Percentiles rank a stretch among this genome's conserved stretches.
Conservation (phyloP, 2,797 vertebrate species). For the Myiotriccus ornatus region DNA sequence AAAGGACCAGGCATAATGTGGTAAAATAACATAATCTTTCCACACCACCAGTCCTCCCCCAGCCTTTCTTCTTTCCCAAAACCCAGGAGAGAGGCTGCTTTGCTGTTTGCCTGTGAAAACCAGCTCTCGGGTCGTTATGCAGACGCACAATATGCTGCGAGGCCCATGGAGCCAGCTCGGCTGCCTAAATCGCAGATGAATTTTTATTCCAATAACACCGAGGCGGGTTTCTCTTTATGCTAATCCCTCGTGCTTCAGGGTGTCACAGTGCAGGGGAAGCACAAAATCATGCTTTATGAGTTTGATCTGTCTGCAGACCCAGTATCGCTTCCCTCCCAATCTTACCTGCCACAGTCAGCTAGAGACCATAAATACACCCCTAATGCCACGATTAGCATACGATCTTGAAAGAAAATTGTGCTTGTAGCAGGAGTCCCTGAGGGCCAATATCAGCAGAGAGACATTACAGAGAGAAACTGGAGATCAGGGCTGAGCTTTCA, state of each 20-base stretch:
- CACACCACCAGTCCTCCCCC: neutral
- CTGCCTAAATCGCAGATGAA: neutral
- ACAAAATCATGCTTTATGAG: slow-evolving; percentile 54
- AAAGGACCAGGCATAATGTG: neutral
- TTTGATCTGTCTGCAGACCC: slow-evolving; percentile 29
- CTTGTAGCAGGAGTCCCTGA: slow-evolving; percentile 41
- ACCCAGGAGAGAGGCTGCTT: neutral
- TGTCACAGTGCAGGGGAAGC: slow-evolving; percentile 15
- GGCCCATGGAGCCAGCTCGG: neutral
- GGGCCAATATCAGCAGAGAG: slow-evolving; percentile 53
- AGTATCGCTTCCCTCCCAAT: slow-evolving; percentile 19
- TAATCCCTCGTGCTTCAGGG: slow-evolving; percentile 18
- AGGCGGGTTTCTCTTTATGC: slow-evolving; percentile 8
- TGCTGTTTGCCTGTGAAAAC: neutral
- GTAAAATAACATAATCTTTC: neutral
- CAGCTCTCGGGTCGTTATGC: neutral
- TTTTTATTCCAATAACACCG: neutral
- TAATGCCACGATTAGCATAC: slow-evolving; percentile 59
- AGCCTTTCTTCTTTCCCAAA: neutral
- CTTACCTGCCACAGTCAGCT: slow-evolving; percentile 47
- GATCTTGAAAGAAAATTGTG: slow-evolving; percentile 61
- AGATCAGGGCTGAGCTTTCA: slow-evolving; percentile 43
- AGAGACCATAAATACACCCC: slow-evolving; percentile 49
- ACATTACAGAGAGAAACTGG: slow-evolving; percentile 25
- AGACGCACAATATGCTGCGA: rapidly evolving